Conservation (phyloP, 2,797 vertebrate genomes). For the Paguma larvata region DNA sequence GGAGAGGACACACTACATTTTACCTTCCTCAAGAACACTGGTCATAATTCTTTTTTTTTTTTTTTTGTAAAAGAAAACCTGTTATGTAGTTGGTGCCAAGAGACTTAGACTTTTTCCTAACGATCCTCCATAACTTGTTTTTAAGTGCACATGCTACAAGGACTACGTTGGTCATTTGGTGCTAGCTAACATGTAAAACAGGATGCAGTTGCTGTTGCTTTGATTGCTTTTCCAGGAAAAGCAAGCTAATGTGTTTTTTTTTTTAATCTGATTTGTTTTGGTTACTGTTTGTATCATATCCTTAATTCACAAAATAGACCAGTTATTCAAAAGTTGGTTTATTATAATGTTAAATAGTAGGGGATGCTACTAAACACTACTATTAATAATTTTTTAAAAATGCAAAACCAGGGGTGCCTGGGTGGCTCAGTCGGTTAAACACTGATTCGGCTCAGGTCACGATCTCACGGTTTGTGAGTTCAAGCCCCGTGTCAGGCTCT, state of each 20-base stretch:
- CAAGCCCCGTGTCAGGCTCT: too few species aligned
- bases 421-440: too few species aligned
- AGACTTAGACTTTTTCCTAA: conserved; percentile 12
- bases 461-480: too few species aligned
- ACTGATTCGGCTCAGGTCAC: too few species aligned
- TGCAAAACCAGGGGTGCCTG: not conserved
- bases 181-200: conserved; percentile 60
- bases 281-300: conserved; percentile 8
- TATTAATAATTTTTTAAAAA: not conserved
- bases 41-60: not conserved
- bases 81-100: not conserved
- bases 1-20: not conserved
- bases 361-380: not conserved
- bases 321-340: conserved; percentile 9
- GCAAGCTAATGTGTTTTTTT: not conserved
- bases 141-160: not conserved
- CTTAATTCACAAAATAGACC: conserved; percentile 14
- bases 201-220: conserved; percentile 54
- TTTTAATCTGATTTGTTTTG: not conserved
- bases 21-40: conserved; percentile 1
- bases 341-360: conserved; percentile 37
- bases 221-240: conserved; percentile 61
- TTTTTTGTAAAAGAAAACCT: not conserved
- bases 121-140: conserved; percentile 25
- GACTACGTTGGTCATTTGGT: conserved; percentile 35